Conservation (phyloP, 2,113 vertebrate species). For the Lanius collurio region DNA sequence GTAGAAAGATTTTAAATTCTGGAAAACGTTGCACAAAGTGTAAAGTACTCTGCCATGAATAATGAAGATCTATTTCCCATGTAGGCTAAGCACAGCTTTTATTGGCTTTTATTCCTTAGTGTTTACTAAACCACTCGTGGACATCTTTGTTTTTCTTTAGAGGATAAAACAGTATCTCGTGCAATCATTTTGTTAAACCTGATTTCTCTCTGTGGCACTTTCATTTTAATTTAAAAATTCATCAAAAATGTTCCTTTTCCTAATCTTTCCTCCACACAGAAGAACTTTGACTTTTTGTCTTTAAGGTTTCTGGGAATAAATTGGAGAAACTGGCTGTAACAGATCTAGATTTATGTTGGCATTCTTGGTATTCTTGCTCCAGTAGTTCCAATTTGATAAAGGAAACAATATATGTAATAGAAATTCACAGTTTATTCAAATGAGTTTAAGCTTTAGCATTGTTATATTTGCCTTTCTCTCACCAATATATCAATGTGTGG, state of each 20-base stretch:
- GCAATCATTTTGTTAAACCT: background rate
- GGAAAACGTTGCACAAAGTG: background rate
- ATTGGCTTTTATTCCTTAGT: background rate
- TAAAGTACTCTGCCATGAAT: background rate
- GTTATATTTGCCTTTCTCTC: slow-evolving; percentile 45
- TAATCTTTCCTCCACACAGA: background rate
- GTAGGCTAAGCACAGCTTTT: background rate
- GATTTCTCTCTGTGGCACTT: accelerated
- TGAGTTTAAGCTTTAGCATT: slow-evolving; percentile 52
- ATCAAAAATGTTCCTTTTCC: background rate
- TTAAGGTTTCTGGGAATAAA: slow-evolving; percentile 11
- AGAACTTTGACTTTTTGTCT: slow-evolving; percentile 3
- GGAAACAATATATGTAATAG: slow-evolving; percentile 63
- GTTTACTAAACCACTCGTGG: background rate
- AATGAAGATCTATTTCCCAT: background rate
- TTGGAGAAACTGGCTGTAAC: slow-evolving; percentile 54
- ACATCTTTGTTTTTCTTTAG: background rate
- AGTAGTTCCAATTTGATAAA: slow-evolving; percentile 66
- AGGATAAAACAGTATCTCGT: background rate
- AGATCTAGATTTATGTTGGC: slow-evolving; percentile 59
- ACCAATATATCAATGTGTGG: slow-evolving; percentile 52
- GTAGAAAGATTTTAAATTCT: background rate
- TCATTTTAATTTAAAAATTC: background rate
- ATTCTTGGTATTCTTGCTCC: slow-evolving; percentile 60
- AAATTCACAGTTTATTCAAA: slow-evolving; percentile 59